Evolutionary conservation across 2,888 invertebrate genomes (phyloP), one percentile per base, ranked within the genome.

Genomic region (Pammene aurita): DNA sequence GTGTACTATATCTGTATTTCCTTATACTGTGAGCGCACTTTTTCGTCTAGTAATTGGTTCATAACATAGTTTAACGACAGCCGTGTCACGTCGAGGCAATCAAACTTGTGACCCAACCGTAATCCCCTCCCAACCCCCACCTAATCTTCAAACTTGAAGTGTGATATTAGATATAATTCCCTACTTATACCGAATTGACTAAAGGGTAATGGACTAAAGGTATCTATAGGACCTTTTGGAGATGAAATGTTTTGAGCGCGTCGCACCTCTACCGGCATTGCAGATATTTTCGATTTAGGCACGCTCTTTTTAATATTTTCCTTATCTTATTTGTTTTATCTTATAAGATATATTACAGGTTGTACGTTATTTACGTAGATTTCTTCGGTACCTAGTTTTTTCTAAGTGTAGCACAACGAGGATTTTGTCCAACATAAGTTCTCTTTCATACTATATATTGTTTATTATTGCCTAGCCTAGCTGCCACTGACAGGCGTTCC

Each of bases 101-200:
- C 58, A 58, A 58, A 58, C 58, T 58, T 58, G 58, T 26, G 26
- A 58, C 14, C 55, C 55, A 38, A 10, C 58, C 14, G 34, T 58
- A 58, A 58, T 44, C 42, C 57, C 58, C 42, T 6, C 58, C 42
- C 13, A 34, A 6, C 42, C 44, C 44, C 44, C 42, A 42, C 58
- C 58, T 58, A 58, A 58, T 58, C 58, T 58, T 34, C 26, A 58
- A 44, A 58, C 44, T 44, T 46, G 34, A 58, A 58, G 58, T 58
- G 58, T 58, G 58, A 58, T 46, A 58, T 58, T 34, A 44, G 58
- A 58, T 58, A 58, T 58, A 44, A 58, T 46, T 58, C 44, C 44
- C 5, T 34, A 14, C 58, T 44, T 58, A 44, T 58, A 34, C 14
- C 5, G 41, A 9, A 34, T 10, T 41, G 41, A 34, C 41, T 10